These are phyloP conservation scores for Galeruca laticollis DNA, from an alignment of 2,888 invertebrate genomes.

Conservation along the genomic window DNA sequence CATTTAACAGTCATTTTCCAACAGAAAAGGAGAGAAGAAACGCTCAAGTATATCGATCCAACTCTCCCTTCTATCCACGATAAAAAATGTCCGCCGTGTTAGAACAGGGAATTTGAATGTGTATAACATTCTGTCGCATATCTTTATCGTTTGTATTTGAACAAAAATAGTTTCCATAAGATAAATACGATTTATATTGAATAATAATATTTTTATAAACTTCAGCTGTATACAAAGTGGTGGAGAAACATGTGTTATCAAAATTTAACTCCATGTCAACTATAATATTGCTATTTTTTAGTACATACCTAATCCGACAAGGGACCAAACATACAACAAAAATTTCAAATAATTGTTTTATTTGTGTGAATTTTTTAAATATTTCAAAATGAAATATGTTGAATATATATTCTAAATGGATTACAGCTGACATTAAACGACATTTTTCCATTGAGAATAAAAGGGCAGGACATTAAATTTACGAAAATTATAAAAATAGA, in stretches of 20 bases:
- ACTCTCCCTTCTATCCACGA: slow-evolving; percentile 61
- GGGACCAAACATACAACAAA: neutral
- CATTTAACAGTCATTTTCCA: slow-evolving; percentile 42
- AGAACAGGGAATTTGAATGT: slow-evolving; percentile 44
- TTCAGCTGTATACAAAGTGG: too few relatives aligned
- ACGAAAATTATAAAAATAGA: neutral
- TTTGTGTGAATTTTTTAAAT: neutral
- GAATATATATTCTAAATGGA: neutral
- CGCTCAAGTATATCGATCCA: slow-evolving; percentile 63
- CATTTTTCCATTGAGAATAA: neutral
- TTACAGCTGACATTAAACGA: neutral
- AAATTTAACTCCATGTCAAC: neutral
- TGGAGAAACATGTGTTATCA: too few relatives aligned
- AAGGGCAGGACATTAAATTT: neutral
- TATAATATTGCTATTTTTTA: neutral
- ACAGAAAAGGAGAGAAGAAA: slow-evolving; percentile 55
- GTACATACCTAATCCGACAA: neutral
- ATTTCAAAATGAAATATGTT: neutral
- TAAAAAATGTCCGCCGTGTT: slow-evolving; percentile 63
- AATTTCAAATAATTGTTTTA: neutral
- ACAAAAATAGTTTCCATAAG: too few relatives aligned
- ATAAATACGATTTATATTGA: too few relatives aligned
- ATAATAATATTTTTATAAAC: too few relatives aligned
- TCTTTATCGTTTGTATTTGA: too few relatives aligned
- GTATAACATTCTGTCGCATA: slow-evolving; percentile 15